A percentile compares a stretch with the other conserved stretches of the same genome.
phyloP scores from a whole-genome alignment of 1,140 invertebrate genomes.

The Atopsyche davidsoni region DNA sequence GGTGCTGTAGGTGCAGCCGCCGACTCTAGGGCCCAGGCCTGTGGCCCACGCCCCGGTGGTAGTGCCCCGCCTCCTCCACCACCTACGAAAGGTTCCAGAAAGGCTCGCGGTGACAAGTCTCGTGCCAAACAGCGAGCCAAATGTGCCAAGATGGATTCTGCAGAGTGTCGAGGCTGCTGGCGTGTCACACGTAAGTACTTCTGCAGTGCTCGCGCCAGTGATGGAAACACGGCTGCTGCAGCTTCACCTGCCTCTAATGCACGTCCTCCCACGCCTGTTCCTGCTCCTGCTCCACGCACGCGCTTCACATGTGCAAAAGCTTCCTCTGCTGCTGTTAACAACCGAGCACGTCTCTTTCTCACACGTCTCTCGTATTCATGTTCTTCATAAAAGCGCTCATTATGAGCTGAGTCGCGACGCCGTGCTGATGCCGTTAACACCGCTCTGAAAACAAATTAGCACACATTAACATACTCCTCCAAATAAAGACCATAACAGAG shows the following conservation, averaged over 20 bases:
- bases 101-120: conserved; percentile 88
- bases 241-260: conserved; percentile 92
- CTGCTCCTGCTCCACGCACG: conserved; percentile 48
- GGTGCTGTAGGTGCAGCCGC: conserved; percentile 83
- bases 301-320: conserved; percentile 94
- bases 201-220: conserved; percentile 89
- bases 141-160: conserved; percentile 83
- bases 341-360: conserved; percentile 78
- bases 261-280: conserved; percentile 40
- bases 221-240: conserved; percentile 94
- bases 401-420: conserved; percentile 83
- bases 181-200: conserved; percentile 93
- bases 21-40: conserved; percentile 91
- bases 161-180: conserved; percentile 91
- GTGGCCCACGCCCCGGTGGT: conserved; percentile 65
- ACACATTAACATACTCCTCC: neutral
- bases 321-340: conserved; percentile 91
- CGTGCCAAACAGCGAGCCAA: conserved; percentile 85
- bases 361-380: conserved; percentile 93
- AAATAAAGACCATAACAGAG: too few relatives aligned
- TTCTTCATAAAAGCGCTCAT: conserved; percentile 96
- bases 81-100: conserved; percentile 82
- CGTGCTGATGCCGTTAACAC: conserved; percentile 64
- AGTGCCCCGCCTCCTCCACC: conserved; percentile 73
- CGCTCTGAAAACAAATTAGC: conserved; percentile 43